Percentiles rank a stretch among this genome's conserved stretches.
Conservation (phyloP, 2,113 vertebrate genomes). For the Pungitius pungitius region DNA sequence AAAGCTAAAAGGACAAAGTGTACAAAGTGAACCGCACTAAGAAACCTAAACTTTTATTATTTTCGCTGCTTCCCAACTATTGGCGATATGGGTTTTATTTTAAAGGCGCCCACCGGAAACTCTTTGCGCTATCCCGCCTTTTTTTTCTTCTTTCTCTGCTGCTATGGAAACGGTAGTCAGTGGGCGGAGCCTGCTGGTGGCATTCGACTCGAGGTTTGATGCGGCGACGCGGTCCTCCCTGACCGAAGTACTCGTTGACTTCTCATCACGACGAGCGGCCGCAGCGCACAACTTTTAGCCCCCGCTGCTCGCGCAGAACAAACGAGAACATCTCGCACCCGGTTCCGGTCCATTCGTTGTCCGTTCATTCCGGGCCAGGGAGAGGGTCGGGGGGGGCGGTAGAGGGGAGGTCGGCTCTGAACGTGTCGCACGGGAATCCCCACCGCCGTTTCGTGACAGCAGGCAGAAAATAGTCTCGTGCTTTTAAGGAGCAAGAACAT, state of each 20-base stretch:
- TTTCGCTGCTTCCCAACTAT: not conserved
- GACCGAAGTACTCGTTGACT: conserved; percentile 15
- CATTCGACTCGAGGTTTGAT: conserved; percentile 51
- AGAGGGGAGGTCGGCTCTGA: too few species aligned
- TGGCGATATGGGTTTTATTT: conserved; percentile 10
- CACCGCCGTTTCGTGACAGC: conserved; percentile 34
- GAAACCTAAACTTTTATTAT: not conserved
- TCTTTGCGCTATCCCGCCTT: fast-evolving
- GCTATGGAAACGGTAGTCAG: conserved; percentile 45
- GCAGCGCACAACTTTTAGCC: conserved; percentile 46
- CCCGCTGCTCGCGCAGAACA: not conserved
- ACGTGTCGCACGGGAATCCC: conserved; percentile 52
- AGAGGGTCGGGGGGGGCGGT: not conserved
- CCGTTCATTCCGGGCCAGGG: conserved; percentile 28
- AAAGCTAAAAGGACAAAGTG: not conserved
- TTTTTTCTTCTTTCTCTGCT: conserved; percentile 23
- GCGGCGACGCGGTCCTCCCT: conserved; percentile 51
- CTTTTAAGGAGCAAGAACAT: conserved; percentile 16
- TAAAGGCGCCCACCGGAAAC: conserved; percentile 31
- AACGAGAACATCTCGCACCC: not conserved
- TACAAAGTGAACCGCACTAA: not conserved
- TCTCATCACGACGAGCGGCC: conserved; percentile 16
- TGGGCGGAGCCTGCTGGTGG: conserved; percentile 64
- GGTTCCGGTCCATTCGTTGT: not conserved
- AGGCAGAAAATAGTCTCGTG: conserved; percentile 25